These are phyloP conservation scores for Elaphurus davidianus DNA, from an alignment of 2,113 vertebrate genomes.

Conservation along the genomic window DNA sequence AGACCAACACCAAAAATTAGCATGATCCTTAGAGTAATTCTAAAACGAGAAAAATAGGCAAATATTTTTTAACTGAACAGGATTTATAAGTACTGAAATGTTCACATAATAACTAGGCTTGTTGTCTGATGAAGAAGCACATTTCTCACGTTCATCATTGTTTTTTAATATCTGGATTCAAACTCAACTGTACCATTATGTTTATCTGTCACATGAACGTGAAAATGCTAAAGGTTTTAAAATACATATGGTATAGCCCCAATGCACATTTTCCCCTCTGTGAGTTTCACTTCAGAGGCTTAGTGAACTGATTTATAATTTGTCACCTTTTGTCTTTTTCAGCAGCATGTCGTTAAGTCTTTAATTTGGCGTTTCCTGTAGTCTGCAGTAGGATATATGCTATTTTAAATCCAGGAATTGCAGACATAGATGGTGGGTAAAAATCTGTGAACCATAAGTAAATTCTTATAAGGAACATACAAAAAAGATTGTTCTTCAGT, in stretches of 20 bases:
- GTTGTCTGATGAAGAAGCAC: background rate
- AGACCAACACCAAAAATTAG: constrained; percentile 39
- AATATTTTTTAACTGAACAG: background rate
- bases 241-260: background rate
- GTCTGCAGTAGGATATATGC: constrained; percentile 82
- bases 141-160: background rate
- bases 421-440: constrained; percentile 85
- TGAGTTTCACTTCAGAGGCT: constrained; percentile 68
- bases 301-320: constrained; percentile 81
- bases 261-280: constrained; percentile 42
- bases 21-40: constrained; percentile 1
- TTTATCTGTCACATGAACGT: constrained; percentile 39
- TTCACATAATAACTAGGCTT: background rate
- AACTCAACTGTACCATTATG: constrained; percentile 45
- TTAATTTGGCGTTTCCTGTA: constrained; percentile 86
- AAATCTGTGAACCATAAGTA: constrained; percentile 89
- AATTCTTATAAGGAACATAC: constrained; percentile 87
- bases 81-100: background rate
- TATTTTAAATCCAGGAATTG: constrained; percentile 82
- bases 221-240: constrained; percentile 36
- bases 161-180: constrained; percentile 44
- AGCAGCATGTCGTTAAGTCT: constrained; percentile 82
- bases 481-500: constrained; percentile 88
- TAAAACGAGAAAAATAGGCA: background rate
- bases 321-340: constrained; percentile 84